phyloP scores from a whole-genome alignment of 2,888 invertebrate genomes.

The Drosophila macrospina region DNA sequence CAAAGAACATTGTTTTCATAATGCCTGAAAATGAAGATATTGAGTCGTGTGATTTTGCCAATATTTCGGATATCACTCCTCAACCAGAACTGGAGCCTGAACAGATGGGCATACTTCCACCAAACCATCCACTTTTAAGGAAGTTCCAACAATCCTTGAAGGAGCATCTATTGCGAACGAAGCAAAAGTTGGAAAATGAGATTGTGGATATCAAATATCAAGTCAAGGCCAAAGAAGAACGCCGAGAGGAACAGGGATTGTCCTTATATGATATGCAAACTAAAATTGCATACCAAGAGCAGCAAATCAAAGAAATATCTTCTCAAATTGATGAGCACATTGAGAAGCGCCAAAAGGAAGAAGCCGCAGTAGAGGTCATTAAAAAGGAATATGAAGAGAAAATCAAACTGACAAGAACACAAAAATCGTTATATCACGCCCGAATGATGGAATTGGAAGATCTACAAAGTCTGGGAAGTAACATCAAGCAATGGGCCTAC shows the following conservation, averaged over 20 bases:
- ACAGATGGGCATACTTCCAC: constrained; percentile 86
- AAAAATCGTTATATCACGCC: constrained; percentile 79
- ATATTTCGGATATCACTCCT: constrained; percentile 31
- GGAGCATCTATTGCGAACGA: constrained; percentile 88
- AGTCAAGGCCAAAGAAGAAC: constrained; percentile 77
- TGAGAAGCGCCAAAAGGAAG: constrained; percentile 82
- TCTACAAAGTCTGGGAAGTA: constrained; percentile 81
- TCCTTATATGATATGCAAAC: constrained; percentile 86
- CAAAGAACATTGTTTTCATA: not conserved
- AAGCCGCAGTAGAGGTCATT: constrained; percentile 79
- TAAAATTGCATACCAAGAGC: constrained; percentile 86
- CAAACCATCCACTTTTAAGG: constrained; percentile 90
- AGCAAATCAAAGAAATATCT: constrained; percentile 85
- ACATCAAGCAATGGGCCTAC: constrained; percentile 83
- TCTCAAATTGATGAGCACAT: constrained; percentile 83
- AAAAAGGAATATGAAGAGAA: constrained; percentile 84
- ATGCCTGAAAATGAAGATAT: constrained; percentile 46
- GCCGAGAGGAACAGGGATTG: constrained; percentile 85
- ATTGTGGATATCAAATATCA: constrained; percentile 88
- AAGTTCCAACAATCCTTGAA: constrained; percentile 90
- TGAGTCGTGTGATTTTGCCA: constrained; percentile 51
- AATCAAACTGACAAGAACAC: constrained; percentile 64
- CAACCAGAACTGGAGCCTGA: constrained; percentile 44
- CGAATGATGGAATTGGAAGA: constrained; percentile 81
- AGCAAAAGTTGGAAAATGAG: constrained; percentile 88